phyloP scores from a whole-genome alignment of 1,140 invertebrate genomes.

The Tetramorium simillimum region DNA sequence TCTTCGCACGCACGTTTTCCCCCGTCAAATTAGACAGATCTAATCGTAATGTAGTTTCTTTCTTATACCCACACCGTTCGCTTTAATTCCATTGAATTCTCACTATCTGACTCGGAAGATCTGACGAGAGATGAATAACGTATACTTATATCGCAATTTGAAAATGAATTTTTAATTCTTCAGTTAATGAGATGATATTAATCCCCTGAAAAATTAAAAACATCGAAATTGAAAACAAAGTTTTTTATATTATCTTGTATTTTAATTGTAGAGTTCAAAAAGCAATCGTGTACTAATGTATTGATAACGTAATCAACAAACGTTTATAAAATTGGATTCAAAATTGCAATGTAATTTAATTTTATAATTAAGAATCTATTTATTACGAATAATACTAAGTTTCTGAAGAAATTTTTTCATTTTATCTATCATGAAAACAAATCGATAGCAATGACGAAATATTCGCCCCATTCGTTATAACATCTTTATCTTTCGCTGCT shows the following conservation, averaged over 20 bases:
- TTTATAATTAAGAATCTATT: background rate
- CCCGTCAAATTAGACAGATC: background rate
- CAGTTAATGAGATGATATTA: background rate
- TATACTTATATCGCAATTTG: background rate
- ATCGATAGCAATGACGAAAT: background rate
- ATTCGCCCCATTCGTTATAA: background rate
- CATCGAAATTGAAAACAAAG: background rate
- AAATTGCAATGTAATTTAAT: conserved; percentile 14
- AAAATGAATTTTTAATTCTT: background rate
- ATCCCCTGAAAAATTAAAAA: background rate
- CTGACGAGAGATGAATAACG: background rate
- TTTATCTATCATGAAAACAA: background rate
- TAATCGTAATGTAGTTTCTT: conserved; percentile 43
- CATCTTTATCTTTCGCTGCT: background rate
- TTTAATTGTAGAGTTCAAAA: background rate
- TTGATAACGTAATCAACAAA: background rate
- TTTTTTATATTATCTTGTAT: background rate
- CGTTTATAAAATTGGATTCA: background rate
- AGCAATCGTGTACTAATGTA: background rate
- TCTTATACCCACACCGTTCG: background rate
- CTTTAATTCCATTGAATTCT: conserved; percentile 12
- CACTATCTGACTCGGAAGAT: background rate
- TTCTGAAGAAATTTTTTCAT: background rate
- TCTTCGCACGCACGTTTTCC: background rate
- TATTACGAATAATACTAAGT: background rate